These are phyloP conservation scores for Drosophila prosaltans DNA, from an alignment of 1,140 invertebrate species.

Conservation along the genomic window DNA sequence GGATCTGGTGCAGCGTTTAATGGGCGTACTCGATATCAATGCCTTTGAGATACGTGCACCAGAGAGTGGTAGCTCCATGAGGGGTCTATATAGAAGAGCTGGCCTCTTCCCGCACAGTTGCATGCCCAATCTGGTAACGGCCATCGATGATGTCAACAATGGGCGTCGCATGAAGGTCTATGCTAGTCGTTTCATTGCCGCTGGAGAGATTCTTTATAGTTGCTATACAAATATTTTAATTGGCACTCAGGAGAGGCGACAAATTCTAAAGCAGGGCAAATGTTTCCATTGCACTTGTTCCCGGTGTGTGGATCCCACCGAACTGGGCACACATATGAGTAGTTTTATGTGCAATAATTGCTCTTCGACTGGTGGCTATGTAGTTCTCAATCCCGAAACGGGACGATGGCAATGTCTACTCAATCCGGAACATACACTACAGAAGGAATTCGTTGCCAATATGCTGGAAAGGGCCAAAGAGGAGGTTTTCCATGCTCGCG, in stretches of 20 bases:
- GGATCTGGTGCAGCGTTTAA: conserved; percentile 86
- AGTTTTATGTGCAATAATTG: conserved; percentile 86
- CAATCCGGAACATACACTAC: conserved; percentile 57
- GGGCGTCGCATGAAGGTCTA: conserved; percentile 86
- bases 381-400: conserved; percentile 48
- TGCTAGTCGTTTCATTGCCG: conserved; percentile 85
- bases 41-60: conserved; percentile 87
- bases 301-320: conserved; percentile 87
- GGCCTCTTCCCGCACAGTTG: conserved; percentile 89
- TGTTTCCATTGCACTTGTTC: conserved; percentile 89
- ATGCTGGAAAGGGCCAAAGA: conserved; percentile 83
- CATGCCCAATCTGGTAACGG: conserved; percentile 86
- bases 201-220: conserved; percentile 87
- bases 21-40: conserved; percentile 88
- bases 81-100: conserved; percentile 86
- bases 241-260: conserved; percentile 86
- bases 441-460: conserved; percentile 54
- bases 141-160: conserved; percentile 86
- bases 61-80: conserved; percentile 83
- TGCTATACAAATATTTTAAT: conserved; percentile 90
- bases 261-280: conserved; percentile 87
- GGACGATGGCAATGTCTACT: conserved; percentile 65
- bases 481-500: conserved; percentile 75
- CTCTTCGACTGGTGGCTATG: conserved; percentile 44
- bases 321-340: conserved; percentile 88